These are phyloP conservation scores for Cyphomyrus plagiostoma DNA, from an alignment of 2,113 vertebrate genomes.

Conservation along the genomic window DNA sequence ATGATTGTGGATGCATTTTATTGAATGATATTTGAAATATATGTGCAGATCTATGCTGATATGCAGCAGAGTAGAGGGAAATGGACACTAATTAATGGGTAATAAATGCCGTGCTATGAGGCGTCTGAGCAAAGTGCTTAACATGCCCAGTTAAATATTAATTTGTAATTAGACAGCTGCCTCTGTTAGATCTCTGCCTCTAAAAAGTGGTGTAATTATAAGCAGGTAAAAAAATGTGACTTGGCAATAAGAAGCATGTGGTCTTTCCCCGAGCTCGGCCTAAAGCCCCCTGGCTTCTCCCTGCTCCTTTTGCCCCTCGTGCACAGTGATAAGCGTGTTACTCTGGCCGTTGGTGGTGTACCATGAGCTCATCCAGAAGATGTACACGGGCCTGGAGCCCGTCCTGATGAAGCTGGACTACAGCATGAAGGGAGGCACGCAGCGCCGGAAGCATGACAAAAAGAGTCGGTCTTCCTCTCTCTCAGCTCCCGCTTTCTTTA, in stretches of 20 bases:
- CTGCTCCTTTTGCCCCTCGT: not conserved
- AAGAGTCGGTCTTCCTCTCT: constrained; percentile 70
- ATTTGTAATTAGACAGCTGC: not conserved
- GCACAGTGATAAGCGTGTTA: constrained; percentile 84
- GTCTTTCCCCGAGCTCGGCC: not conserved
- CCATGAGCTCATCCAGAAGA: constrained; percentile 93
- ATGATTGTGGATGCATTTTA: not conserved
- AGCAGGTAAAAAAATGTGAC: not conserved
- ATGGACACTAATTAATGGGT: not conserved
- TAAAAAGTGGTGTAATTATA: not conserved
- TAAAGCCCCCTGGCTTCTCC: not conserved
- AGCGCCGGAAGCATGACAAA: constrained; percentile 87
- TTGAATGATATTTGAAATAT: not conserved
- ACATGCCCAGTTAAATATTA: not conserved
- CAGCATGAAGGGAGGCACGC: constrained; percentile 93
- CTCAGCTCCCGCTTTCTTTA: not conserved
- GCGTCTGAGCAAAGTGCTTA: not conserved
- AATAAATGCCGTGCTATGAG: not conserved
- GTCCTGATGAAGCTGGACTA: constrained; percentile 98
- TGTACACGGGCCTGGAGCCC: constrained; percentile 94
- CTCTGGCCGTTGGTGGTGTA: constrained; percentile 96
- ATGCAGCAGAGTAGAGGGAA: not conserved
- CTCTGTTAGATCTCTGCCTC: not conserved
- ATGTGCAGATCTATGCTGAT: not conserved
- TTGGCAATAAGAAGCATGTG: not conserved